Conservation (phyloP, 1,140 invertebrate species). For the Penaeus indicus region DNA sequence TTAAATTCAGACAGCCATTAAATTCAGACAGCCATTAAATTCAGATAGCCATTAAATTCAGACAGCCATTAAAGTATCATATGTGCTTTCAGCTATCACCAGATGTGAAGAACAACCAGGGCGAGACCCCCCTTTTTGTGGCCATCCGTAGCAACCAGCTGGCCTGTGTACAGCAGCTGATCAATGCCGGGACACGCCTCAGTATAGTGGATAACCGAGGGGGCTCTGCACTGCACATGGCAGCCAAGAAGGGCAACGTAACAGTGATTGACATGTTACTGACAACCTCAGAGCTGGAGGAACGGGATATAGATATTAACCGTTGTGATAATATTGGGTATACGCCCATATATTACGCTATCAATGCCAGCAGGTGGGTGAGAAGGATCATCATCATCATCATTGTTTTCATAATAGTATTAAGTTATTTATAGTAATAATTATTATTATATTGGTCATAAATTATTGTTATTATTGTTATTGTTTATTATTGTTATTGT, state of each 20-base stretch:
- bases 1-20: too few relatives aligned
- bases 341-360: constrained; percentile 65
- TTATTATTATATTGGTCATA: too few relatives aligned
- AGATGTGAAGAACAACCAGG: constrained; percentile 65
- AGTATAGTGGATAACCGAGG: constrained; percentile 64
- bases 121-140: constrained; percentile 65
- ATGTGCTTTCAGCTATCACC: constrained; percentile 53
- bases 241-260: constrained; percentile 66
- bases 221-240: constrained; percentile 64
- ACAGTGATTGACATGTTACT: constrained; percentile 66
- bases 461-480: too few relatives aligned
- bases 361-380: constrained; percentile 64
- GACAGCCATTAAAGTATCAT: too few relatives aligned
- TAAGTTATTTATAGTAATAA: too few relatives aligned
- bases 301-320: constrained; percentile 63
- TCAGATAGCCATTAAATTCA: too few relatives aligned
- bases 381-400: background rate
- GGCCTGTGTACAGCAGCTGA: constrained; percentile 65
- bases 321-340: constrained; percentile 65
- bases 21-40: too few relatives aligned
- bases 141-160: constrained; percentile 66
- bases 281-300: constrained; percentile 62
- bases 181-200: constrained; percentile 63
- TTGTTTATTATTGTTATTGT: too few relatives aligned
- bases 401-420: too few relatives aligned